Evolutionary conservation across 2,888 invertebrate genomes (phyloP).

Genomic region (Leptopilina syphax): DNA sequence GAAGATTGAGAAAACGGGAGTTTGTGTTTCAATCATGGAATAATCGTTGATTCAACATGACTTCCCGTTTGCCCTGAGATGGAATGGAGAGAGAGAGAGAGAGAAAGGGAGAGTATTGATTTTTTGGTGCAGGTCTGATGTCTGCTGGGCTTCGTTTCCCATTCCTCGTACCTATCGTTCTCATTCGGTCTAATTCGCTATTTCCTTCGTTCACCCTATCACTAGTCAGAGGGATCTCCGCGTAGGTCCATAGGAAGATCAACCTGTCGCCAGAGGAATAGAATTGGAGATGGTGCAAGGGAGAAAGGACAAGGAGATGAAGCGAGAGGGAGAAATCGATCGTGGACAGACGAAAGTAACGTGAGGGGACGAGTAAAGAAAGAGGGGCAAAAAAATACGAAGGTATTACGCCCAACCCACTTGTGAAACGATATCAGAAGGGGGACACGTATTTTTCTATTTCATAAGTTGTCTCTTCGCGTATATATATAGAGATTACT

Average conservation of each 20-base stretch:
- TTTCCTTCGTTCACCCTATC: constrained; percentile 63
- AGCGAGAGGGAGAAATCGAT: constrained; percentile 46
- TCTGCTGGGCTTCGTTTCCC: constrained; percentile 42
- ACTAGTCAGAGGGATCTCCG: constrained; percentile 46
- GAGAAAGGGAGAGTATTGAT: constrained; percentile 67
- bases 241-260: constrained; percentile 43
- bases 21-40: constrained; percentile 37
- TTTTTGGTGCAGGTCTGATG: constrained; percentile 60
- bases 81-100: constrained; percentile 48
- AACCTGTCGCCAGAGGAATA: constrained; percentile 38
- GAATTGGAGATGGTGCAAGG: constrained; percentile 13
- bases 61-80: constrained; percentile 53
- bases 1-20: background rate
- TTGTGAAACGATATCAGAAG: constrained; percentile 25
- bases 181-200: constrained; percentile 67
- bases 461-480: background rate
- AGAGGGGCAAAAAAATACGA: constrained; percentile 37
- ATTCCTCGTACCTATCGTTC: constrained; percentile 62
- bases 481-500: background rate
- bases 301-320: background rate
- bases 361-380: constrained; percentile 2
- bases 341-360: constrained; percentile 35
- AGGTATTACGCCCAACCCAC: constrained; percentile 23
- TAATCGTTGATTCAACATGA: constrained; percentile 58
- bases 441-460: constrained; percentile 28